Conservation (phyloP, 2,113 vertebrate species). For the Myrmophylax atrothorax region DNA sequence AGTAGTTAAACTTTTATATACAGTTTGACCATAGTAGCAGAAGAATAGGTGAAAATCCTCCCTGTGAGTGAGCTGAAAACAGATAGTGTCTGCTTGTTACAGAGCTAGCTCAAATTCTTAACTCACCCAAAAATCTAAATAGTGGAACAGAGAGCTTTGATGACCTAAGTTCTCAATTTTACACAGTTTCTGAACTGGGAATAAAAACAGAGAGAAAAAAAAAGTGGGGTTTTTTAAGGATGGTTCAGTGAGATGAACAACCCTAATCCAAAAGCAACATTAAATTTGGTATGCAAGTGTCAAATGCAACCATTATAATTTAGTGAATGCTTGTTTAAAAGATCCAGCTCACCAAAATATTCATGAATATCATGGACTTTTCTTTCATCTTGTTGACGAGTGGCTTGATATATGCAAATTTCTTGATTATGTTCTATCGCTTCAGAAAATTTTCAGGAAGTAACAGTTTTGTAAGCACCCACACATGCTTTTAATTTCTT, state of each 20-base stretch:
- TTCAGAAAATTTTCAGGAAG: not conserved
- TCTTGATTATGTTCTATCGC: not conserved
- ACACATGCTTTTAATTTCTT: not conserved
- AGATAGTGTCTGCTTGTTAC: not conserved
- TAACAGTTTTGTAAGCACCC: not conserved
- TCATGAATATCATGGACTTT: not conserved
- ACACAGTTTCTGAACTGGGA: not conserved
- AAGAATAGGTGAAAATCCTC: not conserved
- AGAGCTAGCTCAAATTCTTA: not conserved
- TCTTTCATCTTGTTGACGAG: not conserved
- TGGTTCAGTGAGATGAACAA: not conserved
- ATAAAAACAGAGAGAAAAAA: not conserved
- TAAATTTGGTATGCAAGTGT: conserved; percentile 15
- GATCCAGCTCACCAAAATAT: not conserved
- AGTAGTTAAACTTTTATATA: not conserved
- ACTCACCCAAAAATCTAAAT: not conserved
- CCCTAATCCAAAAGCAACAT: conserved; percentile 1
- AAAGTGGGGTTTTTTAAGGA: not conserved
- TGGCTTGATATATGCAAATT: not conserved
- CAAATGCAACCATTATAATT: not conserved
- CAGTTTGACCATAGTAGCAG: not conserved
- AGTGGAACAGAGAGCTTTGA: not conserved
- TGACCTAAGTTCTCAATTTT: not conserved
- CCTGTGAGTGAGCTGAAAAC: not conserved
- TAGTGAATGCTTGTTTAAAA: not conserved